A percentile compares a stretch with the other conserved stretches of the same genome.
These are phyloP conservation scores for Sphyrna mokarran DNA, from an alignment of 2,113 vertebrate species.

Conservation along the genomic window DNA sequence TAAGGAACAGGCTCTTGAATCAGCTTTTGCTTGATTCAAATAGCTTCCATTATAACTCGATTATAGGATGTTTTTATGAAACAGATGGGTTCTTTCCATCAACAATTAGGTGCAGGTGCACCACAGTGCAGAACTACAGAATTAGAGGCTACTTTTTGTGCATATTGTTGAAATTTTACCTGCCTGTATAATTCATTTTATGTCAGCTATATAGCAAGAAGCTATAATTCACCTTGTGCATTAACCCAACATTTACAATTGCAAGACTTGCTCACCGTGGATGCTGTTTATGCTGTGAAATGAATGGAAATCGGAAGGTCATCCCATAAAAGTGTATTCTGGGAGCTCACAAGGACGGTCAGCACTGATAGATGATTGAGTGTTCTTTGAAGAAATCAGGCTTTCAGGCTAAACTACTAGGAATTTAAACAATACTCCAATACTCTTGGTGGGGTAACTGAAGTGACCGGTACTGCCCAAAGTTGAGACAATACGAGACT, in stretches of 20 bases:
- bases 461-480: no score
- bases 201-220: constrained; percentile 19
- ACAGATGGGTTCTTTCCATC: constrained; percentile 36
- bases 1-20: constrained; percentile 36
- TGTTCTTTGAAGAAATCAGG: neutral
- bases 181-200: constrained; percentile 27
- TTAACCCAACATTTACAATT: constrained; percentile 22
- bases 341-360: neutral
- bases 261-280: neutral
- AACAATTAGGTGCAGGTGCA: constrained; percentile 36
- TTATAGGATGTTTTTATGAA: constrained; percentile 34
- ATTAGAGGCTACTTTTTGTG: constrained; percentile 1
- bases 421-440: neutral
- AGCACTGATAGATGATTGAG: neutral
- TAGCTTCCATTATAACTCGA: constrained; percentile 36
- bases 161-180: constrained; percentile 29
- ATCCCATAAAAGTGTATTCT: neutral
- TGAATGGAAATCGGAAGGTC: neutral
- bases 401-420: neutral
- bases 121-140: neutral
- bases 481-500: no score
- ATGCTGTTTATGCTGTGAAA: neutral
- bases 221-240: constrained; percentile 31
- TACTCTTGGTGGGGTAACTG: no score
- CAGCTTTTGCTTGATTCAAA: constrained; percentile 36